These are phyloP conservation scores for Octopus sinensis DNA, from an alignment of 1,140 invertebrate species.

Conservation along the genomic window DNA sequence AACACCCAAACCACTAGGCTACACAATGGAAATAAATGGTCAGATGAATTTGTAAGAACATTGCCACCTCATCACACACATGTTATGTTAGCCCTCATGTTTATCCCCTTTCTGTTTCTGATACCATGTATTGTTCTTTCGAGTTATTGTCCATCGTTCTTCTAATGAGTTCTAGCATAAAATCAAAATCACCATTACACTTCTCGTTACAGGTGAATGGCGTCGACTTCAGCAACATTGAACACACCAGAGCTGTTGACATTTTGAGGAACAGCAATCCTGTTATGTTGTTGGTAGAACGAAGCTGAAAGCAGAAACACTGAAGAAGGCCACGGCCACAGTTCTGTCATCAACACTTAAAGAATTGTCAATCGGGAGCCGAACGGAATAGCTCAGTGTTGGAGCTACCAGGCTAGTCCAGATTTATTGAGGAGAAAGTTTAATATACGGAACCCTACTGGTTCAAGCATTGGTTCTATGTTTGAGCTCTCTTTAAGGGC, in stretches of 20 bases:
- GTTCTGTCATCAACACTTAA: not conserved
- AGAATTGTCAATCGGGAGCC: not conserved
- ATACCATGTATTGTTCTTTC: no score
- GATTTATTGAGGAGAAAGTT: not conserved
- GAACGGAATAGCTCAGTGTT: not conserved
- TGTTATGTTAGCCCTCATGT: no score
- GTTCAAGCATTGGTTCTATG: not conserved
- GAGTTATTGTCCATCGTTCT: not conserved
- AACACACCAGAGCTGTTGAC: constrained; percentile 41
- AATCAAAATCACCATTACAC: constrained; percentile 13
- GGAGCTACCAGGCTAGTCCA: not conserved
- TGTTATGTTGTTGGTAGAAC: constrained; percentile 34
- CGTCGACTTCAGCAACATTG: constrained; percentile 41
- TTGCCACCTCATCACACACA: no score
- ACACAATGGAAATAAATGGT: no score
- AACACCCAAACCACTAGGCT: no score
- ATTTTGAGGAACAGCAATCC: constrained; percentile 37
- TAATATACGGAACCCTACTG: not conserved
- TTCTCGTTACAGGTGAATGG: constrained; percentile 42
- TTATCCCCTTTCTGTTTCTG: no score
- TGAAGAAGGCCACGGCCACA: not conserved
- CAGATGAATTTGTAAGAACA: no score
- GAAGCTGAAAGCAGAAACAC: not conserved
- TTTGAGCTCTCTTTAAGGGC: not conserved
- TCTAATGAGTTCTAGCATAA: not conserved